phyloP scores from a whole-genome alignment of 2,888 invertebrate genomes.

The Sarcophaga carnaria region DNA sequence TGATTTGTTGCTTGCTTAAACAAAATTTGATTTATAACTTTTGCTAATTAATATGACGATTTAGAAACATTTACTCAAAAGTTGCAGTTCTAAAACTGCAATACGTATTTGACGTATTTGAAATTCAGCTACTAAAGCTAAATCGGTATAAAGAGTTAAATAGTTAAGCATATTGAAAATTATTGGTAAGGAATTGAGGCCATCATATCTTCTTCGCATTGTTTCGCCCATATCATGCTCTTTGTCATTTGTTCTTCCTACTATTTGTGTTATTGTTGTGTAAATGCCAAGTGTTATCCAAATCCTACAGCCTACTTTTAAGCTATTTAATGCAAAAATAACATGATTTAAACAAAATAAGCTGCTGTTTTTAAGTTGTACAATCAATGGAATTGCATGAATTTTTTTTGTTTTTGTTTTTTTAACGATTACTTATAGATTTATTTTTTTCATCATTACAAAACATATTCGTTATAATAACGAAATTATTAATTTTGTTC shows the following conservation, averaged over 20 bases:
- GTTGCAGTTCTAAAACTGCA: too few species aligned
- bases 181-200: too few species aligned
- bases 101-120: too few species aligned
- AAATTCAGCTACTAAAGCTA: too few species aligned
- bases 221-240: not conserved
- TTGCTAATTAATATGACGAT: too few species aligned
- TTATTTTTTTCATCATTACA: conserved; percentile 37
- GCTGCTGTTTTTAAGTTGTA: conserved; percentile 68
- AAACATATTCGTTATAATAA: conserved; percentile 50
- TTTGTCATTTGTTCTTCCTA: not conserved
- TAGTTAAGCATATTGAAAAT: too few species aligned
- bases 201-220: too few species aligned
- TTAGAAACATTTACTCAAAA: too few species aligned
- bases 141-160: too few species aligned
- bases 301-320: conserved; percentile 50
- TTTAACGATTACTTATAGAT: conserved; percentile 43
- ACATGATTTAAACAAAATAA: conserved; percentile 66
- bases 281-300: conserved; percentile 37
- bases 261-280: conserved; percentile 25
- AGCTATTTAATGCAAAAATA: conserved; percentile 54
- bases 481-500: conserved; percentile 57
- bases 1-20: too few species aligned
- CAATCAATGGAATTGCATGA: conserved; percentile 43
- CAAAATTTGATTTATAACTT: too few species aligned
- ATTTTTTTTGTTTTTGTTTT: conserved; percentile 3